A percentile compares a stretch with the other conserved stretches of the same genome.
Evolutionary conservation across 2,113 vertebrate genomes (phyloP).

Genomic region (Strix aluco): DNA sequence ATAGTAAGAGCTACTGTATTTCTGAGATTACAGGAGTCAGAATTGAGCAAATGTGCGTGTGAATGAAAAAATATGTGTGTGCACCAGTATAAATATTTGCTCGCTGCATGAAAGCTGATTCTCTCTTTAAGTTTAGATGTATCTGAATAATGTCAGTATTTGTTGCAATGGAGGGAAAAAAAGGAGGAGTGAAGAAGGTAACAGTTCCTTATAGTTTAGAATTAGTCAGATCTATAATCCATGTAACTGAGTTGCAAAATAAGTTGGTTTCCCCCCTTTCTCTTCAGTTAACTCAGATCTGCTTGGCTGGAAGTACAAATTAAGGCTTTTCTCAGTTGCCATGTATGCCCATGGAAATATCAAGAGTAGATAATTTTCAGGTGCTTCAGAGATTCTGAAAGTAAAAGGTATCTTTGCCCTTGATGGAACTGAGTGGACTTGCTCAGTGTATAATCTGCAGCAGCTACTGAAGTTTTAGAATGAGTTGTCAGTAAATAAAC

Average conservation of each 20-base stretch:
- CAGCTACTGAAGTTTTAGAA: neutral
- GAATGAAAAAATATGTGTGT: neutral
- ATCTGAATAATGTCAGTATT: neutral
- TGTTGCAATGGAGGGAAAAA: neutral
- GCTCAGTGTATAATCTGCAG: neutral
- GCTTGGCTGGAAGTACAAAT: neutral
- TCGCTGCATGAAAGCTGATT: neutral
- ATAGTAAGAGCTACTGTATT: neutral
- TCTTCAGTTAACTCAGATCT: neutral
- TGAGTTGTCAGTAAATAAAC: neutral
- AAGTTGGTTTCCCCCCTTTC: neutral
- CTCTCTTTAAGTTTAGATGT: neutral
- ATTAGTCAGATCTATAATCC: neutral
- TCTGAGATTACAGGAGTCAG: neutral
- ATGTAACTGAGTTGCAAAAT: neutral
- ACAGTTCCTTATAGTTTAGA: neutral
- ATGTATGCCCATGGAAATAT: neutral
- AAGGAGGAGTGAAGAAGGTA: neutral
- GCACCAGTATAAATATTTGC: neutral
- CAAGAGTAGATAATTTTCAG: neutral
- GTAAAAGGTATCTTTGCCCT: neutral
- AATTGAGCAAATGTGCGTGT: neutral
- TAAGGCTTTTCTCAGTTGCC: neutral
- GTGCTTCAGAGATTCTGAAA: neutral
- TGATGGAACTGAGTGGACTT: neutral